A percentile compares a stretch with the other conserved stretches of the same genome.
Evolutionary conservation across 2,888 invertebrate genomes (phyloP).

Genomic region (Tryphoninae sp.): DNA sequence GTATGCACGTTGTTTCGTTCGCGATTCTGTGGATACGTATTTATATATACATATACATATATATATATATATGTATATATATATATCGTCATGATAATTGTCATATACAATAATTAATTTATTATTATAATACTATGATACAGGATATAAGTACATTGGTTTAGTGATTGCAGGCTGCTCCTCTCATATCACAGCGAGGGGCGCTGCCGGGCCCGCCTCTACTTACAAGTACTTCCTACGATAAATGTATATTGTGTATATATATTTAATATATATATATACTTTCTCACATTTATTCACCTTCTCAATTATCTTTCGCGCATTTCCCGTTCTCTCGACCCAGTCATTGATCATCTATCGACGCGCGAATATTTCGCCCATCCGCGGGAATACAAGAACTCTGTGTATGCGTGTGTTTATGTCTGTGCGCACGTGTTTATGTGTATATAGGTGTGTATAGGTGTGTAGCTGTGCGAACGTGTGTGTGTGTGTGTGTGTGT

Average conservation of each 20-base stretch:
- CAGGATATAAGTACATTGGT: conserved; percentile 82
- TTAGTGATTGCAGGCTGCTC: conserved; percentile 82
- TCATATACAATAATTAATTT: conserved; percentile 74
- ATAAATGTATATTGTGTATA: conserved; percentile 36
- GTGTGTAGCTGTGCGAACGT: too few relatives aligned
- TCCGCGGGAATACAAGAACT: background rate
- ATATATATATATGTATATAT: conserved; percentile 31
- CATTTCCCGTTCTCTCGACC: conserved; percentile 49
- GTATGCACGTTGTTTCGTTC: conserved; percentile 8
- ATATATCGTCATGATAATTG: conserved; percentile 57
- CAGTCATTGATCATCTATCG: conserved; percentile 24
- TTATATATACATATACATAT: conserved; percentile 29
- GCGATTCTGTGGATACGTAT: conserved; percentile 43
- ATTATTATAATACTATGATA: conserved; percentile 80
- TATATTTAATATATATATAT: conserved; percentile 17
- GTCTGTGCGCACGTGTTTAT: too few relatives aligned
- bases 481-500: background rate
- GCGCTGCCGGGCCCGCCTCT: conserved; percentile 81
- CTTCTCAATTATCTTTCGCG: conserved; percentile 20
- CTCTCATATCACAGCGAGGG: conserved; percentile 82
- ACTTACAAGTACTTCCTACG: conserved; percentile 70
- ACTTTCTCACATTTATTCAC: conserved; percentile 17
- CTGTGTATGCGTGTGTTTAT: background rate
- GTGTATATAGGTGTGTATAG: too few relatives aligned
- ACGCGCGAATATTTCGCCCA: background rate